These are phyloP conservation scores for Sebastes iracundus DNA, from an alignment of 2,797 vertebrate genomes.

Conservation along the genomic window DNA sequence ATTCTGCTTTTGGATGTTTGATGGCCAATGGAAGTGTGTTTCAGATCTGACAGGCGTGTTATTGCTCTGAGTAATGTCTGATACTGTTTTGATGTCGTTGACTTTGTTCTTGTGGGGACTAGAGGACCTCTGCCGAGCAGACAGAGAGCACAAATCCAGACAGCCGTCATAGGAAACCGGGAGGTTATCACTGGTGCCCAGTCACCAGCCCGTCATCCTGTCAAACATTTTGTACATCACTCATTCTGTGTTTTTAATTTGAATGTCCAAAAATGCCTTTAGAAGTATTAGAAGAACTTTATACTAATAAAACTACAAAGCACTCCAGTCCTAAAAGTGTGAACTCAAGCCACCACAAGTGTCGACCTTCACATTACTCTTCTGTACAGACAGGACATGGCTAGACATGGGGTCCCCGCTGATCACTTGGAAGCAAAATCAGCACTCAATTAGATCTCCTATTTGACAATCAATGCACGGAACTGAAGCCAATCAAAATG, in stretches of 20 bases:
- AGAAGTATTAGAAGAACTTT: not conserved
- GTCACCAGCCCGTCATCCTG: not conserved
- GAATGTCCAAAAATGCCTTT: not conserved
- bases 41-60: slow-evolving; percentile 14
- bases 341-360: too few relatives aligned
- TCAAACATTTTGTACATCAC: not conserved
- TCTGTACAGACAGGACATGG: too few relatives aligned
- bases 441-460: not conserved
- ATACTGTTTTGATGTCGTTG: not conserved
- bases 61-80: not conserved
- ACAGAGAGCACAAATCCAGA: not conserved
- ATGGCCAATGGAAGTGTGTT: not conserved
- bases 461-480: not conserved
- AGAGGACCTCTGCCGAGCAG: not conserved
- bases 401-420: too few relatives aligned
- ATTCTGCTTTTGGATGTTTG: slow-evolving; percentile 1
- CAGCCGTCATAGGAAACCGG: not conserved
- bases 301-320: not conserved
- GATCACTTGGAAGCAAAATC: not conserved
- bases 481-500: not conserved
- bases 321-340: too few relatives aligned
- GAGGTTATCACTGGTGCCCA: not conserved
- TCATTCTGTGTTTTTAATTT: not conserved
- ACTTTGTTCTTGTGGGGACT: not conserved
- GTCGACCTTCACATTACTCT: too few relatives aligned